phyloP scores from a whole-genome alignment of 1,140 invertebrate species.

The Parapsyche elsis region DNA sequence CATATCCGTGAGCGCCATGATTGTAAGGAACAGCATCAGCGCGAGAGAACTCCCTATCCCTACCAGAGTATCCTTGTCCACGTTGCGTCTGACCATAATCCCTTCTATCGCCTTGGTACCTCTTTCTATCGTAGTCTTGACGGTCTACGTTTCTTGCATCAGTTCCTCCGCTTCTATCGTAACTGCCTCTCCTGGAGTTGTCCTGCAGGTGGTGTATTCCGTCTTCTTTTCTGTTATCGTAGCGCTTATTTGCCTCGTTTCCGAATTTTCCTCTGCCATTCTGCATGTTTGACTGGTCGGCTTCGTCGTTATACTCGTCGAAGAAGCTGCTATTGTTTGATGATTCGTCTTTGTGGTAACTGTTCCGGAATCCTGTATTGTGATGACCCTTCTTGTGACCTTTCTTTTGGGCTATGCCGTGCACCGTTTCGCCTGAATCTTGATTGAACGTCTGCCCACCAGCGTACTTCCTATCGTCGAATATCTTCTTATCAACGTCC shows the following conservation, averaged over 20 bases:
- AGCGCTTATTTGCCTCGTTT: conserved; percentile 64
- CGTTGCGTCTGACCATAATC: conserved; percentile 64
- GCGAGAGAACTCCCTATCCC: conserved; percentile 60
- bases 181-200: conserved; percentile 63
- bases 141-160: conserved; percentile 64
- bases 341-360: conserved; percentile 75
- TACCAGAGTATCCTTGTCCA: conserved; percentile 62
- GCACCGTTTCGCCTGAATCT: conserved; percentile 63
- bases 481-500: conserved; percentile 62
- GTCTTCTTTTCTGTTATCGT: conserved; percentile 66
- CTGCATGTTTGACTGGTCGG: conserved; percentile 67
- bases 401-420: conserved; percentile 65
- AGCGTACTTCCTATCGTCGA: conserved; percentile 62
- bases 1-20: conserved; percentile 57
- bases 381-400: conserved; percentile 74
- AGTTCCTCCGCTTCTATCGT: conserved; percentile 66
- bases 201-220: conserved; percentile 61
- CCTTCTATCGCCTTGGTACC: conserved; percentile 66
- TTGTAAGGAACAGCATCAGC: conserved; percentile 53
- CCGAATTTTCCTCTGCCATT: conserved; percentile 65
- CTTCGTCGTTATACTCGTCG: conserved; percentile 72
- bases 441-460: conserved; percentile 62
- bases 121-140: conserved; percentile 67
- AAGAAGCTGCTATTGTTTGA: conserved; percentile 74
- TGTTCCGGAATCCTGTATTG: conserved; percentile 73